phyloP scores from a whole-genome alignment of 2,888 invertebrate species.

The Gari tellinella region DNA sequence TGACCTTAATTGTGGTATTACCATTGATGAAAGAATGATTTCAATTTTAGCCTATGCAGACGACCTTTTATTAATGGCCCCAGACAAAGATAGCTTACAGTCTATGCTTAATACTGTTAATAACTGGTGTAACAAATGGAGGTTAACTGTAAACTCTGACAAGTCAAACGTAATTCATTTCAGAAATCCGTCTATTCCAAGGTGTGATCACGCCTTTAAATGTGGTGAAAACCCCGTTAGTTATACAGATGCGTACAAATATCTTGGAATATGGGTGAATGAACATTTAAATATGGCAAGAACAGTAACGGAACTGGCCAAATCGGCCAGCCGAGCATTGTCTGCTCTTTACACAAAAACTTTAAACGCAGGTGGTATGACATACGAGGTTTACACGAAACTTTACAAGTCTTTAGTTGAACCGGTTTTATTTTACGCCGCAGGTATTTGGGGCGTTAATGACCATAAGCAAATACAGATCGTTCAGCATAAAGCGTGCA shows the following conservation, averaged over 20 bases:
- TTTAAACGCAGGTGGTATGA: not conserved
- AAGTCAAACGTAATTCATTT: slow-evolving; percentile 1
- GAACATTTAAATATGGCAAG: slow-evolving; percentile 1
- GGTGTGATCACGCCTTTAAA: not conserved
- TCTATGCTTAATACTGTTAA: not conserved
- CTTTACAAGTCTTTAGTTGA: slow-evolving; percentile 1
- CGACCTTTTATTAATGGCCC: no score
- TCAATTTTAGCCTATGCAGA: no score
- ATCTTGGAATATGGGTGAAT: slow-evolving; percentile 3
- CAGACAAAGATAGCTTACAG: no score
- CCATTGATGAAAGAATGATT: no score
- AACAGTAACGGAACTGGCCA: slow-evolving; percentile 2
- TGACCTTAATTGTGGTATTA: no score
- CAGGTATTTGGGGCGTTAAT: slow-evolving; percentile 3
- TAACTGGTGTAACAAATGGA: slow-evolving; percentile 6
- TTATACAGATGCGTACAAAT: not conserved
- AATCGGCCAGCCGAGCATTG: slow-evolving; percentile 1
- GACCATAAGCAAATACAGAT: slow-evolving; percentile 1
- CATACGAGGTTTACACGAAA: slow-evolving; percentile 2
- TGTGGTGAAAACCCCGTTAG: slow-evolving; percentile 2
- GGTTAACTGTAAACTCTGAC: slow-evolving; percentile 3
- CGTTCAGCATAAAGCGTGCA: not conserved
- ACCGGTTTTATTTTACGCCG: slow-evolving; percentile 1
- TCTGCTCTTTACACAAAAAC: slow-evolving; percentile 3
- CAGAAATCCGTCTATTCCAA: not conserved